A percentile compares a stretch with the other conserved stretches of the same genome.
These are phyloP conservation scores for Channallabes apus DNA, from an alignment of 2,797 vertebrate genomes.

Conservation along the genomic window DNA sequence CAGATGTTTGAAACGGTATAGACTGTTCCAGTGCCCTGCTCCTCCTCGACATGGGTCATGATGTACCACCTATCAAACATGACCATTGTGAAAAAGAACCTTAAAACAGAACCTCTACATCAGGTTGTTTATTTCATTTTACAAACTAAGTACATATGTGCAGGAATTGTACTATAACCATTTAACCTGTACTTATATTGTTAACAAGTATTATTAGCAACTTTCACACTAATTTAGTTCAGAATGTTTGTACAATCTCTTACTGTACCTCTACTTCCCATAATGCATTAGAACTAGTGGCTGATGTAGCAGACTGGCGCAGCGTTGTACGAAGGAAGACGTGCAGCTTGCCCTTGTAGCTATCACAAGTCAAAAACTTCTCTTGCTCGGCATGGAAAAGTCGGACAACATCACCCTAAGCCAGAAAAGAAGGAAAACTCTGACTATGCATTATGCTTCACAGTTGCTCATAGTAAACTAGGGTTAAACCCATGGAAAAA, in stretches of 20 bases:
- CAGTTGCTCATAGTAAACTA: not conserved
- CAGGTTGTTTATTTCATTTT: not conserved
- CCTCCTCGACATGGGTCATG: conserved; percentile 94
- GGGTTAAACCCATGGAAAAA: not conserved
- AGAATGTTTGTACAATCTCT: not conserved
- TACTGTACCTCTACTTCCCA: conserved; percentile 92
- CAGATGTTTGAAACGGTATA: conserved; percentile 96
- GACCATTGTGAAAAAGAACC: not conserved
- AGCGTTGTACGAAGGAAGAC: conserved; percentile 93
- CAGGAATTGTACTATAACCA: not conserved
- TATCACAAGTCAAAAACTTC: conserved; percentile 95
- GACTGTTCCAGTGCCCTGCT: conserved; percentile 96
- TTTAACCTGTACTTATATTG: not conserved
- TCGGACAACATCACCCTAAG: conserved; percentile 91
- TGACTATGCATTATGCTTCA: not conserved
- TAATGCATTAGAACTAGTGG: conserved; percentile 95
- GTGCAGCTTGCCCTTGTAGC: conserved; percentile 87
- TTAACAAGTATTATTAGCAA: not conserved
- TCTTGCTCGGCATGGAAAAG: conserved; percentile 96
- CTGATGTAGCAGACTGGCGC: conserved; percentile 90
- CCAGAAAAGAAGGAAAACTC: conserved; percentile 4
- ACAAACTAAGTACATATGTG: not conserved
- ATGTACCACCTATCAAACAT: conserved; percentile 86
- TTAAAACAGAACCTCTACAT: too few species aligned
- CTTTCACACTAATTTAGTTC: not conserved